A percentile compares a stretch with the other conserved stretches of the same genome.
Conservation (phyloP, 2,113 vertebrate species). For the Takifugu flavidus region DNA sequence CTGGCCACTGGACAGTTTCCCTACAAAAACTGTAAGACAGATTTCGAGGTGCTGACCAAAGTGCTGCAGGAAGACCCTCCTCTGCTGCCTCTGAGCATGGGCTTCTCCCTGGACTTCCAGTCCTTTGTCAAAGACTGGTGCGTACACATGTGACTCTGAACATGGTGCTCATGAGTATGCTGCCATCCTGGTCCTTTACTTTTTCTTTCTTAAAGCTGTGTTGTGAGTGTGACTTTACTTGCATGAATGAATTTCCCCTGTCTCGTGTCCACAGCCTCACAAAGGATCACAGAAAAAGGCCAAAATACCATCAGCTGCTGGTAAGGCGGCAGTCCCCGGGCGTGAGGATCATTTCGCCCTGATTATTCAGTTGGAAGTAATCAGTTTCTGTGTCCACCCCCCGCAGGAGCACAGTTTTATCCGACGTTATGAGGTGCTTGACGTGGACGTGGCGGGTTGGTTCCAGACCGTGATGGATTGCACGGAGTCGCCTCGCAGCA, state of each 20-base stretch:
- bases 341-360: neutral
- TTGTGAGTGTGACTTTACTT: neutral
- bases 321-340: conserved; percentile 68
- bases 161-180: neutral
- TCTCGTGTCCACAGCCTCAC: conserved; percentile 80
- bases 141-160: no score
- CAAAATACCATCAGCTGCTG: conserved; percentile 96
- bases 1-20: conserved; percentile 93
- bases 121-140: conserved; percentile 97
- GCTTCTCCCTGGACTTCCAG: conserved; percentile 92
- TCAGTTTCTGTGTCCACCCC: neutral
- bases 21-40: conserved; percentile 95
- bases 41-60: conserved; percentile 97
- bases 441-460: conserved; percentile 94
- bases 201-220: neutral
- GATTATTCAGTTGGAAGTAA: neutral
- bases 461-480: conserved; percentile 94
- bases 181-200: neutral
- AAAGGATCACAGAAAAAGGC: conserved; percentile 99
- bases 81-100: conserved; percentile 87
- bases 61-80: conserved; percentile 95
- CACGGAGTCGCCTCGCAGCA: conserved; percentile 91
- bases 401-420: conserved; percentile 90
- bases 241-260: no score
- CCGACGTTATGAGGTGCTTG: conserved; percentile 87